Evolutionary conservation across 2,797 vertebrate species (phyloP).

Genomic region (Phrynocephalus vlangalii): DNA sequence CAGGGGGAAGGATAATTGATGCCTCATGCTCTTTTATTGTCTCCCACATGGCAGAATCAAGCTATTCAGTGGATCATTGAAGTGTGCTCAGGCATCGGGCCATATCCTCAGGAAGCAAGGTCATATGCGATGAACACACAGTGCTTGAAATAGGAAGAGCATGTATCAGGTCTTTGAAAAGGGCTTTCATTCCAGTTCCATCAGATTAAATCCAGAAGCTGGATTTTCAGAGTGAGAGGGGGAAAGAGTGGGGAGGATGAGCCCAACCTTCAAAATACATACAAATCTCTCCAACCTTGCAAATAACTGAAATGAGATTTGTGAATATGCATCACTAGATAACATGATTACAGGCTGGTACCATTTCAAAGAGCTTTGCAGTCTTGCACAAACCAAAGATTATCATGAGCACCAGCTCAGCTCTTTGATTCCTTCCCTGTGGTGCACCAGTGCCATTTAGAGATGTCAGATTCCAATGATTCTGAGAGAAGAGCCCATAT

Average conservation of each 20-base stretch:
- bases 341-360: slow-evolving; percentile 43
- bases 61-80: slow-evolving; percentile 56
- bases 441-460: slow-evolving; percentile 6
- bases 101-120: slow-evolving; percentile 50
- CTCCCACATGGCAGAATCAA: slow-evolving; percentile 66
- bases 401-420: slow-evolving; percentile 37
- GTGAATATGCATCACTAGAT: slow-evolving; percentile 53
- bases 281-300: slow-evolving; percentile 44
- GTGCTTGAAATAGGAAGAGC: slow-evolving; percentile 46
- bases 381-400: background rate
- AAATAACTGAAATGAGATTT: slow-evolving; percentile 57
- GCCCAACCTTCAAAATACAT: slow-evolving; percentile 37
- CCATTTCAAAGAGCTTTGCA: slow-evolving; percentile 34
- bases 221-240: slow-evolving; percentile 48
- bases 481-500: slow-evolving; percentile 6
- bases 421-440: slow-evolving; percentile 19
- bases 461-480: slow-evolving; percentile 32
- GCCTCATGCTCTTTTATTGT: slow-evolving; percentile 56
- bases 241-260: slow-evolving; percentile 13
- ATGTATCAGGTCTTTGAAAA: slow-evolving; percentile 36
- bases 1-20: slow-evolving; percentile 43
- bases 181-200: slow-evolving; percentile 46
- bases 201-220: slow-evolving; percentile 49
- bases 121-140: slow-evolving; percentile 47
- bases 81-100: slow-evolving; percentile 54